These are phyloP conservation scores for Andrena flavipes DNA, from an alignment of 2,888 invertebrate genomes.

Conservation along the genomic window DNA sequence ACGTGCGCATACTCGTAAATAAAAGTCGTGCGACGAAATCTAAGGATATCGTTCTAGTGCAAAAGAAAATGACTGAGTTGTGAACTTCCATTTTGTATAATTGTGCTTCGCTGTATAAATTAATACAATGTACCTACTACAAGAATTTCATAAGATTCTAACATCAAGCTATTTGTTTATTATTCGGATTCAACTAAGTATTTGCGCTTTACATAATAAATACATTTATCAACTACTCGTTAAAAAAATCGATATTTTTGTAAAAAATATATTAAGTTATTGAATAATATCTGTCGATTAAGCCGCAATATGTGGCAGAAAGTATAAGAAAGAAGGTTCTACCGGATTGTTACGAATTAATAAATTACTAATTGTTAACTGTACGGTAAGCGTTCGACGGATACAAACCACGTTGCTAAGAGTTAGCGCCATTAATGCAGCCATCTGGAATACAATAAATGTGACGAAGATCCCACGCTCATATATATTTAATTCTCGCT, in stretches of 20 bases:
- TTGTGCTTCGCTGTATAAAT: slow-evolving; percentile 32
- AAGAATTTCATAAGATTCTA: slow-evolving; percentile 23
- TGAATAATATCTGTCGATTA: slow-evolving; percentile 4
- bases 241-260: slow-evolving; percentile 10
- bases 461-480: not conserved
- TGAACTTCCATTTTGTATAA: not conserved
- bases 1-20: slow-evolving; percentile 20
- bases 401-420: slow-evolving; percentile 15
- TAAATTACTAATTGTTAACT: not conserved
- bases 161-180: not conserved
- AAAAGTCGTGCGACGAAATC: slow-evolving; percentile 4
- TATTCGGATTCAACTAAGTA: not conserved
- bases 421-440: not conserved
- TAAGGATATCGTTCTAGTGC: slow-evolving; percentile 19
- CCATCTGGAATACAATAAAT: not conserved
- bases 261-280: slow-evolving; percentile 21
- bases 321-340: not conserved
- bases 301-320: slow-evolving; percentile 17
- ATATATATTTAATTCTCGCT: not conserved
- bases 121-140: slow-evolving; percentile 8
- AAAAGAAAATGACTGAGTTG: slow-evolving; percentile 1
- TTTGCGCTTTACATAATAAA: slow-evolving; percentile 32
- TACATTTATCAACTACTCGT: not conserved
- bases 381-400: slow-evolving; percentile 11
- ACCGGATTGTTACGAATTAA: not conserved